A percentile compares a stretch with the other conserved stretches of the same genome.
Evolutionary conservation across 2,888 invertebrate genomes (phyloP).

Genomic region (Euspilapteryx auroguttella): DNA sequence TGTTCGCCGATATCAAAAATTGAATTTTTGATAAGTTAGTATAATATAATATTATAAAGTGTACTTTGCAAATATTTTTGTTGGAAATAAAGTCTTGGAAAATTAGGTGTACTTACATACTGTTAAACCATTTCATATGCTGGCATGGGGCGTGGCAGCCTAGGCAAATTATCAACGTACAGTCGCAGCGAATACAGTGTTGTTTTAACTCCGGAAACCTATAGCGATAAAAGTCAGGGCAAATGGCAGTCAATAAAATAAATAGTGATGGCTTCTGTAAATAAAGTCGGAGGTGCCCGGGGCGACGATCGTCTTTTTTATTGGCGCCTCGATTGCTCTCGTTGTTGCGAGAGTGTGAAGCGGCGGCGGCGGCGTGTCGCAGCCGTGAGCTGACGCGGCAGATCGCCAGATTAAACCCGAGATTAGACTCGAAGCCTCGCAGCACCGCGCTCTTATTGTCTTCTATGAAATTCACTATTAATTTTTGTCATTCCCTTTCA

Average conservation of each 20-base stretch:
- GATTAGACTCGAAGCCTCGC: conserved; percentile 42
- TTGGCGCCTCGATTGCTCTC: conserved; percentile 61
- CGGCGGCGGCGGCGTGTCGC: conserved; percentile 11
- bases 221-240: conserved; percentile 58
- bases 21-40: too few relatives aligned
- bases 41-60: too few relatives aligned
- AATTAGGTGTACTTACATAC: too few relatives aligned
- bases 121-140: too few relatives aligned
- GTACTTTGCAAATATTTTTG: too few relatives aligned
- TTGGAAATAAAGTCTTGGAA: too few relatives aligned
- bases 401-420: conserved; percentile 38
- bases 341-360: conserved; percentile 50
- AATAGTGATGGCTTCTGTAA: conserved; percentile 59
- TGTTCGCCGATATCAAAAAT: too few relatives aligned
- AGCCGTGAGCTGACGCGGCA: conserved; percentile 11
- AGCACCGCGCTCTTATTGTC: conserved; percentile 23
- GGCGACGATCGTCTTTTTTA: conserved; percentile 61
- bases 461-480: conserved; percentile 15
- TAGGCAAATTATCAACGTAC: too few relatives aligned
- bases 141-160: too few relatives aligned
- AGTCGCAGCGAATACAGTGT: too few relatives aligned
- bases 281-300: conserved; percentile 51
- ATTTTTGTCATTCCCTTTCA: too few relatives aligned
- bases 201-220: too few relatives aligned
- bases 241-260: conserved; percentile 62